These are phyloP conservation scores for Parauchenoglanis punctatus DNA, from an alignment of 2,797 vertebrate genomes.

Conservation along the genomic window DNA sequence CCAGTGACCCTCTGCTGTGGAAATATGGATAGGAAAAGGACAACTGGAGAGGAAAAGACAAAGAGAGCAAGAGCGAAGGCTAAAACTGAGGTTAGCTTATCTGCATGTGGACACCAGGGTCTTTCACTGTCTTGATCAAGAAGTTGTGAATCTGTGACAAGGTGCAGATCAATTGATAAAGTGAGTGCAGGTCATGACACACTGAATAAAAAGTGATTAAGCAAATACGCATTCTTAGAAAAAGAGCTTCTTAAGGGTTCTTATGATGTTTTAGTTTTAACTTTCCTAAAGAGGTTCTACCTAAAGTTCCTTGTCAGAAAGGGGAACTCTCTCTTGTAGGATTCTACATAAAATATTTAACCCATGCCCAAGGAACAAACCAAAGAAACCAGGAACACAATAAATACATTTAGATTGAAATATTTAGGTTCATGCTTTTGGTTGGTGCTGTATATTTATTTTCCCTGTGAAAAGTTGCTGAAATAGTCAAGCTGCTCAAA, in stretches of 20 bases:
- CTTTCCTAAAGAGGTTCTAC: neutral
- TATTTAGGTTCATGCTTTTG: neutral
- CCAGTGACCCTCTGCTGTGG: slow-evolving; percentile 57
- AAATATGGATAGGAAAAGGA: slow-evolving; percentile 52
- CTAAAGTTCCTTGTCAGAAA: neutral
- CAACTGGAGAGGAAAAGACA: slow-evolving; percentile 31
- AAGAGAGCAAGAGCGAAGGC: neutral
- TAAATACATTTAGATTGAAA: neutral
- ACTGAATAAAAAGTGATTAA: slow-evolving; percentile 1
- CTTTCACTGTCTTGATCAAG: neutral
- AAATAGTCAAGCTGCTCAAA: neutral
- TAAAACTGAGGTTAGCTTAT: slow-evolving; percentile 33
- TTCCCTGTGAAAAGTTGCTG: neutral
- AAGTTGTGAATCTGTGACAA: neutral
- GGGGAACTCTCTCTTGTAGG: neutral
- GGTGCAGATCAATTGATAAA: slow-evolving; percentile 7
- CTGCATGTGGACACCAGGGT: slow-evolving; percentile 20
- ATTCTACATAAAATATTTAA: neutral
- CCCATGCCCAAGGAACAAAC: neutral
- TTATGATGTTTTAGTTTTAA: neutral
- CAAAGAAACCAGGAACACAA: neutral
- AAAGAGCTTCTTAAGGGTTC: neutral
- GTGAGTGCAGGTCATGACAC: neutral
- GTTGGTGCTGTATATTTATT: neutral
- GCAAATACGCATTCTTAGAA: neutral